Percentiles rank a stretch among this genome's conserved stretches.
phyloP scores from a whole-genome alignment of 1,140 invertebrate species.

The Cepaea nemoralis region DNA sequence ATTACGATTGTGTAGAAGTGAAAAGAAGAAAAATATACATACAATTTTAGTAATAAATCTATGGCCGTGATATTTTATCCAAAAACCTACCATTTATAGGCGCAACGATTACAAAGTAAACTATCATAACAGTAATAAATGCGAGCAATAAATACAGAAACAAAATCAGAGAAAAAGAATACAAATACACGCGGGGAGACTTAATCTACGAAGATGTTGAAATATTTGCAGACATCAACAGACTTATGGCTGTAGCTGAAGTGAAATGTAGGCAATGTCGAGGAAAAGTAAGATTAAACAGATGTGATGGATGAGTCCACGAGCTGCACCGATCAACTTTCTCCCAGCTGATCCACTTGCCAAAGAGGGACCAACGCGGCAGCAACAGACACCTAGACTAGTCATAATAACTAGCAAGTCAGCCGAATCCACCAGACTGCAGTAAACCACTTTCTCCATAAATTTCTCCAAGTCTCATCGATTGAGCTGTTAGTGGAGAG shows the following conservation, averaged over 20 bases:
- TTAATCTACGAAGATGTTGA: not conserved
- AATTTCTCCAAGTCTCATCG: not conserved
- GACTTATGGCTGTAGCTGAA: not conserved
- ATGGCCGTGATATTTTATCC: no score
- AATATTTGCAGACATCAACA: not conserved
- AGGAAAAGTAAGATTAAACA: not conserved
- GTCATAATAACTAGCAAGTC: no score
- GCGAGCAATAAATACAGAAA: no score
- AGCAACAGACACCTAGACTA: not conserved
- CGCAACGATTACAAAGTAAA: no score
- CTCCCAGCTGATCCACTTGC: not conserved
- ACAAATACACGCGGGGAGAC: no score
- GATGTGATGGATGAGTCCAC: not conserved
- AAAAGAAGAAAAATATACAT: no score
- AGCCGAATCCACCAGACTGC: not conserved
- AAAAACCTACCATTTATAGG: no score
- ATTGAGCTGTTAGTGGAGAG: not conserved
- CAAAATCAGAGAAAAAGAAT: no score
- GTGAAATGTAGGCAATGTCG: not conserved
- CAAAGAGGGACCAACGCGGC: no score
- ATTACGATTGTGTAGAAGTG: no score
- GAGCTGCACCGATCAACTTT: not conserved
- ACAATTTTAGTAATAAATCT: no score
- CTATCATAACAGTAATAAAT: no score
- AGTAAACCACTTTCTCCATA: not conserved